Evolutionary conservation across 2,113 vertebrate species (phyloP), one percentile per base, ranked within the genome.

Genomic region (Chionodraco myersi): DNA sequence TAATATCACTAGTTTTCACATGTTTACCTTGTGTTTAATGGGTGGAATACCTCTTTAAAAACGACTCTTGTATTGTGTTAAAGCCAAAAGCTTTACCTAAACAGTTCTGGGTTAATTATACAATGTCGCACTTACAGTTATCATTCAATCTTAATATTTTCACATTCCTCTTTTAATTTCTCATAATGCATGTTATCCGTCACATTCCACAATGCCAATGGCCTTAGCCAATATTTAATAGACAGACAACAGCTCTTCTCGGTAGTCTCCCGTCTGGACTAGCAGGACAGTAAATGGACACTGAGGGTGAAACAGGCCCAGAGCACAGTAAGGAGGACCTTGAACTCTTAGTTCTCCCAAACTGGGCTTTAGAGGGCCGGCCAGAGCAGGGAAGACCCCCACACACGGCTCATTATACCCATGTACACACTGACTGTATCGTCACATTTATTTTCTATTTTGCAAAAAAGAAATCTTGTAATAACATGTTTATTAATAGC

Each of bases 231-330:
- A 87, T 79, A 68, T 77, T 73, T 72, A 77, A 78, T 56, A 68
- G 84, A 87, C 57, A 78, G 74, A 78, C 72, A 84, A 62, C 88
- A 89, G 79, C 71, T 82, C 83, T 86, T 81, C 86, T 82, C 68
- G 13, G 75, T 71, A 83, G 78, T 87, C 71, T 88, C 84, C 79
- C 75, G 72, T 71, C 85, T 67, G 86, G 89, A 86, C 90, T 86
- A 63, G 74, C 62, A 63, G 49, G 77, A 91, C 88, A 85, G 89
- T 93, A 94, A 95, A 94, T 94, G 85, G 88, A 92, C 81, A 88
- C 83, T 57, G 82, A 80, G 87, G 82, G 82, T 79, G 72, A 87
- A 59, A 51, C 62, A 68, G 76, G 81, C 77, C 68, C 77, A n/a
- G 66, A 83, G 52, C 87, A 81, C 80, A 86, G 79, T 77, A 36